phyloP scores from a whole-genome alignment of 2,113 vertebrate genomes.

The Dicerorhinus sumatrensis region DNA sequence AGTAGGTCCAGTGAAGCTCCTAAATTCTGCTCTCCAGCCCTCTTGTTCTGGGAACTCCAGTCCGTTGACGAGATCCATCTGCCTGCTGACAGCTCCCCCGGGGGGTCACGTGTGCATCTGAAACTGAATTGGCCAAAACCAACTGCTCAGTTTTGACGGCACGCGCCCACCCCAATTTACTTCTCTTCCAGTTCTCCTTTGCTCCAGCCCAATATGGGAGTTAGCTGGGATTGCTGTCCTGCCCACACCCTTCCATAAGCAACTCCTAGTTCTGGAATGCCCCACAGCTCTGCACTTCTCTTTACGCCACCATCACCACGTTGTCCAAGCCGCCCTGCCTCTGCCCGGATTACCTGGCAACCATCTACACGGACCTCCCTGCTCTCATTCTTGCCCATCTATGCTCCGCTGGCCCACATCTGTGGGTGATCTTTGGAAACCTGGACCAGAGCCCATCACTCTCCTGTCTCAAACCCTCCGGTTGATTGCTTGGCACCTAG shows the following conservation, averaged over 20 bases:
- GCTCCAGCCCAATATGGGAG: background rate
- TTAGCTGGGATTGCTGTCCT: background rate
- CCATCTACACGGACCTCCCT: fast-evolving
- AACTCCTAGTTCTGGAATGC: fast-evolving
- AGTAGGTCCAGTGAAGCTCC: background rate
- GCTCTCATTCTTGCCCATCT: background rate
- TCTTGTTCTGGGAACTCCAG: fast-evolving
- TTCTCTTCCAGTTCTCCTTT: background rate
- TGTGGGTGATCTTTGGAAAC: background rate
- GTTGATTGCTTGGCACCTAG: fast-evolving
- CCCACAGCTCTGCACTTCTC: background rate
- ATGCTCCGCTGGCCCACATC: fast-evolving
- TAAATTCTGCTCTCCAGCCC: fast-evolving
- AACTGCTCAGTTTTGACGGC: fast-evolving
- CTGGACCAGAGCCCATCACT: background rate
- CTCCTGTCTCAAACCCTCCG: background rate
- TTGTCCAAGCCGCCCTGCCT: fast-evolving
- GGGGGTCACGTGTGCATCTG: fast-evolving
- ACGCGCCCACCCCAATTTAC: fast-evolving
- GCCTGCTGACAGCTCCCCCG: background rate
- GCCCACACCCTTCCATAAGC: background rate
- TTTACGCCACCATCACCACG: fast-evolving
- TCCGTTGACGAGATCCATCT: background rate
- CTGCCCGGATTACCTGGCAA: fast-evolving
- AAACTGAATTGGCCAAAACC: fast-evolving